phyloP scores from a whole-genome alignment of 1,140 invertebrate species.

The Neomicropteryx cornuta region DNA sequence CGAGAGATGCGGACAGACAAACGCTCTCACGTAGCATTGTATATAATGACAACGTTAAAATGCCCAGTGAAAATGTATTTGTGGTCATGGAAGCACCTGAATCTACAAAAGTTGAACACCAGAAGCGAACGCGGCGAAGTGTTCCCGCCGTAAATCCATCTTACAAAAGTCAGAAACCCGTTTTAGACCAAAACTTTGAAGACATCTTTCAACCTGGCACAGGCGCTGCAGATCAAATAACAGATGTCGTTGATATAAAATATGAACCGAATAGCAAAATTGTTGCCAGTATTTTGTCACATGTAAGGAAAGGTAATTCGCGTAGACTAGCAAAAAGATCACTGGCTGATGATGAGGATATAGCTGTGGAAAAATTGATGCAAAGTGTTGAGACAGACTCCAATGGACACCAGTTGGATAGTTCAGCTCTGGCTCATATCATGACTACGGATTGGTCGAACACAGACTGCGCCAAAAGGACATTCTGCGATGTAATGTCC shows the following conservation, averaged over 20 bases:
- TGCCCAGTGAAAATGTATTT: conserved; percentile 37
- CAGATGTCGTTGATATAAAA: conserved; percentile 22
- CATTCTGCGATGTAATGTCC: conserved; percentile 64
- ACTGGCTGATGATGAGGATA: conserved; percentile 23
- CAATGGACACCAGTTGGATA: conserved; percentile 43
- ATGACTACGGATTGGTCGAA: conserved; percentile 51
- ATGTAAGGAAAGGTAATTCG: conserved; percentile 1
- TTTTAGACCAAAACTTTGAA: no score
- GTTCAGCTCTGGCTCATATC: conserved; percentile 28
- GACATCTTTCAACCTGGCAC: no score
- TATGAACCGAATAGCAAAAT: conserved; percentile 20
- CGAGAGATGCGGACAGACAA: conserved; percentile 33
- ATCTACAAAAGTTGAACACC: no score
- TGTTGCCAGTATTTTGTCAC: conserved; percentile 10
- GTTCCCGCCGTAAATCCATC: background rate
- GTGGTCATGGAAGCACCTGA: conserved; percentile 34
- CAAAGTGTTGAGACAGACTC: conserved; percentile 33
- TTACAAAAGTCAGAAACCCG: background rate
- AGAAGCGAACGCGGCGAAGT: conserved; percentile 1
- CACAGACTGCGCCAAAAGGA: conserved; percentile 60
- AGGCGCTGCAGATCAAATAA: conserved; percentile 18
- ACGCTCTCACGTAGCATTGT: conserved; percentile 30
- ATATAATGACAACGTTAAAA: conserved; percentile 37
- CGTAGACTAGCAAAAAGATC: no score
- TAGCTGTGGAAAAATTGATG: conserved; percentile 27